Evolutionary conservation across 2,113 vertebrate species (phyloP).

Genomic region (Nothocercus nigrocapillus): DNA sequence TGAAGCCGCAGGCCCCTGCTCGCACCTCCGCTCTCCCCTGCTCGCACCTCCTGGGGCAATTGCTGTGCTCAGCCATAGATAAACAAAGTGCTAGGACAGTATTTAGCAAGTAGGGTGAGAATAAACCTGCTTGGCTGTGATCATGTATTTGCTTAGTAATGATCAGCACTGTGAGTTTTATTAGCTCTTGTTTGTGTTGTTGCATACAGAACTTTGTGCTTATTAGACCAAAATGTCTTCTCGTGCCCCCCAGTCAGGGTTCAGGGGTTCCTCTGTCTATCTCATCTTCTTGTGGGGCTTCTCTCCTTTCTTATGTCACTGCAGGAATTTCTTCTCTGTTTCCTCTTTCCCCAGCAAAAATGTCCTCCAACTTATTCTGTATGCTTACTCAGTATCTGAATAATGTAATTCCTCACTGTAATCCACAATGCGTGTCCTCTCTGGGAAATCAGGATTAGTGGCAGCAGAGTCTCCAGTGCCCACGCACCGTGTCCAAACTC

Average conservation of each 20-base stretch:
- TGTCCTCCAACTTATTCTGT: neutral
- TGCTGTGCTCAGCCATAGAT: neutral
- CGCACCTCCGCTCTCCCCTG: neutral
- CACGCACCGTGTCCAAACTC: neutral
- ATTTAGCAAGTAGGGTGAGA: neutral
- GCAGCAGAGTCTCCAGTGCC: neutral
- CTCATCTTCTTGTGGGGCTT: neutral
- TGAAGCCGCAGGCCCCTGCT: neutral
- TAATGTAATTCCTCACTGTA: neutral
- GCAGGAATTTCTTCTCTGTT: neutral
- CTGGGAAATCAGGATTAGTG: neutral
- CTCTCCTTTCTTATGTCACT: neutral
- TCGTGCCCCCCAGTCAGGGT: neutral
- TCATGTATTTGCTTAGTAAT: neutral
- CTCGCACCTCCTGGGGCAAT: neutral
- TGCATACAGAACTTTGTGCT: neutral
- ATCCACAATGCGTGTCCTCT: neutral
- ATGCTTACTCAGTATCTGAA: neutral
- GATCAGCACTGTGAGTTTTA: neutral
- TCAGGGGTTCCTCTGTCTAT: neutral
- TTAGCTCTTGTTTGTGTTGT: neutral
- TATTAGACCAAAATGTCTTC: neutral
- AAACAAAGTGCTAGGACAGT: neutral
- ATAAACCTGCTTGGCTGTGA: neutral
- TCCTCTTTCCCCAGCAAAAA: neutral